A percentile compares a stretch with the other conserved stretches of the same genome.
Conservation (phyloP, 2,797 vertebrate genomes). For the Gymnothorax javanicus region DNA sequence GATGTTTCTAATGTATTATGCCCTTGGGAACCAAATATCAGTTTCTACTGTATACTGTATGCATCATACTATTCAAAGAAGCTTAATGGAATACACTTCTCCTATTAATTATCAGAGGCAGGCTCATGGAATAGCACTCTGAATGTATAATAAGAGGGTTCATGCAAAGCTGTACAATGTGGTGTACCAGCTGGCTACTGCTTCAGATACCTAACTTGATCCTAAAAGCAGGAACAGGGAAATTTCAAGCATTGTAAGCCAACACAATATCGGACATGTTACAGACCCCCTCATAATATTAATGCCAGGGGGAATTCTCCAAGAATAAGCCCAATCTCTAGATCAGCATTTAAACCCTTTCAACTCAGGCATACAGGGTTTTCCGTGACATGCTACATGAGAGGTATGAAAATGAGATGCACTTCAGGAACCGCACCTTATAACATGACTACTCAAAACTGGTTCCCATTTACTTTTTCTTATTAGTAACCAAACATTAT, state of each 20-base stretch:
- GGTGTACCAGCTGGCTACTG: not conserved
- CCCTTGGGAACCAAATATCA: conserved; percentile 61
- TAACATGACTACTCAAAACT: too few species aligned
- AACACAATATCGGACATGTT: not conserved
- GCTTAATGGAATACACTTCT: conserved; percentile 43
- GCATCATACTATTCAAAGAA: conserved; percentile 50
- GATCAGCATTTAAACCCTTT: not conserved
- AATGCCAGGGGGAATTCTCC: not conserved
- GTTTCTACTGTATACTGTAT: conserved; percentile 50
- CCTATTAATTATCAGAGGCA: conserved; percentile 43
- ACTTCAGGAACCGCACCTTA: too few species aligned
- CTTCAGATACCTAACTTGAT: not conserved
- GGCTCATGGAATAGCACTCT: conserved; percentile 6
- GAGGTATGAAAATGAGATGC: too few species aligned
- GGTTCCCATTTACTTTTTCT: too few species aligned
- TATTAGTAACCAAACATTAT: too few species aligned
- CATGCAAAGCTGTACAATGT: conserved; percentile 1
- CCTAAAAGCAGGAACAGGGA: not conserved
- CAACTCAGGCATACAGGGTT: too few species aligned
- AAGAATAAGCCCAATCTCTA: not conserved
- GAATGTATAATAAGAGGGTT: conserved; percentile 16
- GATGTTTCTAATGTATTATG: conserved; percentile 58
- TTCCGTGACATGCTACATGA: too few species aligned
- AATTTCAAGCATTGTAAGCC: not conserved
- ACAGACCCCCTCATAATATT: not conserved